Evolutionary conservation across 1,140 invertebrate genomes (phyloP), one percentile per base, ranked within the genome.

Genomic region (Trachymyrmex cornetzi): DNA sequence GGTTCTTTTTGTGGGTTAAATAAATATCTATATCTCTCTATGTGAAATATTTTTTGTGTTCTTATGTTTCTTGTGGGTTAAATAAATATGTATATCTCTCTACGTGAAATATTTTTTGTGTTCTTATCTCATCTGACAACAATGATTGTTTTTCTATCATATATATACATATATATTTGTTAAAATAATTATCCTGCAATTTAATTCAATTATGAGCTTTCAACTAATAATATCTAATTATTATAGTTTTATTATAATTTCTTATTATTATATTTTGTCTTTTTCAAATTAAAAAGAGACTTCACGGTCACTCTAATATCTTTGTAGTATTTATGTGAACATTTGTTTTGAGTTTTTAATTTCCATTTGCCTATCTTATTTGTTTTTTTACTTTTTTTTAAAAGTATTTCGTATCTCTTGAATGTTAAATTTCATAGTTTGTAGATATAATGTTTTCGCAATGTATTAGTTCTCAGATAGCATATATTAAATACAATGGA

Each of bases 101-200:
- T 38, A 38, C 30, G 30, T 30, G 34, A 38, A 11, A 80, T 24
- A 67, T 12, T 69, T 80, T 53, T 80, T 55, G n/a, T 38, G 5
- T 69, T 30, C 3, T 57, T 55, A 80, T 80, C 11, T 69, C 27
- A 44, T 57, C 16, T 69, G 50, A 5, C 19, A 44, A 38, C 3
- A 77, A 57, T 74, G 12, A 24, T 24, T 69, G 27, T 12, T 74
- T 19, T 12, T 72, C 5, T 34, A 72, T 74, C n/a, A 5, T 55
- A 53, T 7, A 30, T 55, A 53, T 27, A 55, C 16, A 74, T 44
- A 44, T 44, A 44, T 11, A 44, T 34, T 11, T 34, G 19, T 66
- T 64, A 34, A 30, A 64, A 34, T 19, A n/a, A 66, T 66, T 66
- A 9, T 19, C 2, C 0, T 61, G 14, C 11, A 38, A 34, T 66